Conservation (phyloP, 2,888 invertebrate species). For the Leuctra nigra region DNA sequence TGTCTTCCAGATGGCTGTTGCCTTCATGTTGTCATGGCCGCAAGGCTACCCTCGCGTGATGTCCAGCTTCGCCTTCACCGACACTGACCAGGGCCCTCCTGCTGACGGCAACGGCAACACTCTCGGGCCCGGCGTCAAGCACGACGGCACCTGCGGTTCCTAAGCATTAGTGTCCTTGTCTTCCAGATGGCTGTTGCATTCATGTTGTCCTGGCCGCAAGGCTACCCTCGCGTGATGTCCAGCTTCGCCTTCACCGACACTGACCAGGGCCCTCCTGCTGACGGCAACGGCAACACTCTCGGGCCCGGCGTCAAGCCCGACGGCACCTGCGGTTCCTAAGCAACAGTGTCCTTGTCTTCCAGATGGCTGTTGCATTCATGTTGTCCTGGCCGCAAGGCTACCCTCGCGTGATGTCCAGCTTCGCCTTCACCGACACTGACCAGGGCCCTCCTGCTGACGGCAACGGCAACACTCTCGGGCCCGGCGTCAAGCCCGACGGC, state of each 20-base stretch:
- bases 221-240: conserved; percentile 50
- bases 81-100: conserved; percentile 39
- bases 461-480: conserved; percentile 37
- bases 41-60: conserved; percentile 50
- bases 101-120: conserved; percentile 38
- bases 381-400: conserved; percentile 49
- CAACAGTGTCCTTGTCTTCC: conserved; percentile 39
- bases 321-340: conserved; percentile 40
- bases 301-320: conserved; percentile 39
- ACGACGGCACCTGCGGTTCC: conserved; percentile 36
- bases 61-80: conserved; percentile 46
- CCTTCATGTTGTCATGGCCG: conserved; percentile 52
- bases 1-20: conserved; percentile 44
- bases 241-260: conserved; percentile 42
- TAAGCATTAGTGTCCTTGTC: no score
- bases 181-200: conserved; percentile 47
- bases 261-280: conserved; percentile 39
- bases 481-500: conserved; percentile 37
- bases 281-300: conserved; percentile 37
- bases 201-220: conserved; percentile 51
- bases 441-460: conserved; percentile 40
- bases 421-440: conserved; percentile 38
- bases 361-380: conserved; percentile 49
- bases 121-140: conserved; percentile 38
- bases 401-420: conserved; percentile 51